Evolutionary conservation across 2,797 vertebrate species (phyloP).

Genomic region (Hipposideros larvatus): DNA sequence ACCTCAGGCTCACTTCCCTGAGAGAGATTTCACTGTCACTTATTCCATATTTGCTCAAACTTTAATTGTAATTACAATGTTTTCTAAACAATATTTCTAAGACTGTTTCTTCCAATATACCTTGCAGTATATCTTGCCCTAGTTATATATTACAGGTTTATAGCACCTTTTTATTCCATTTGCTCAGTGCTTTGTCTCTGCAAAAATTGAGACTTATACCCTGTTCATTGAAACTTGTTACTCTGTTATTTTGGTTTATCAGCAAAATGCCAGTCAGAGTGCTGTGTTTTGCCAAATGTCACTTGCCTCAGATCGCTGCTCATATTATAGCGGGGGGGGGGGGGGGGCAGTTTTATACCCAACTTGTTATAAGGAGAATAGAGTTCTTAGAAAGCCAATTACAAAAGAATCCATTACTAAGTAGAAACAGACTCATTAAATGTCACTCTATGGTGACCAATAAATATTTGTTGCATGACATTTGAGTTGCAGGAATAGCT

Average conservation of each 20-base stretch:
- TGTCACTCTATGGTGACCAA: conserved; percentile 54
- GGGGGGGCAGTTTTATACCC: background rate
- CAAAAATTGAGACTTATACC: background rate
- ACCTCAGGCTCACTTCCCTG: background rate
- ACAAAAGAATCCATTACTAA: conserved; percentile 55
- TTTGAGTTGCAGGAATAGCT: conserved; percentile 1
- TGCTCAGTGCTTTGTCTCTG: background rate
- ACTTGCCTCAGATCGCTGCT: background rate
- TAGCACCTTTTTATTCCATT: background rate
- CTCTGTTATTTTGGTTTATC: conserved; percentile 27
- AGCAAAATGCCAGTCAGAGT: background rate
- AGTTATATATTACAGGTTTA: background rate
- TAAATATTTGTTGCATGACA: conserved; percentile 73
- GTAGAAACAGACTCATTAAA: conserved; percentile 65
- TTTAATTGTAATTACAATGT: background rate
- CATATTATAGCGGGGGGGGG: background rate
- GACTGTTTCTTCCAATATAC: background rate
- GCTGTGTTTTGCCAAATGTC: background rate
- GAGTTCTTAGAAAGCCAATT: conserved; percentile 49
- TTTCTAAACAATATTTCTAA: conserved; percentile 29
- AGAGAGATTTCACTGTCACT: background rate
- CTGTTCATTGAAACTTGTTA: background rate
- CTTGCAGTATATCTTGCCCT: background rate
- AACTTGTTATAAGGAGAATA: conserved; percentile 5
- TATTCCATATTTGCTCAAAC: background rate